A percentile compares a stretch with the other conserved stretches of the same genome.
Conservation (phyloP, 2,888 invertebrate genomes). For the Seira sanloemensis region DNA sequence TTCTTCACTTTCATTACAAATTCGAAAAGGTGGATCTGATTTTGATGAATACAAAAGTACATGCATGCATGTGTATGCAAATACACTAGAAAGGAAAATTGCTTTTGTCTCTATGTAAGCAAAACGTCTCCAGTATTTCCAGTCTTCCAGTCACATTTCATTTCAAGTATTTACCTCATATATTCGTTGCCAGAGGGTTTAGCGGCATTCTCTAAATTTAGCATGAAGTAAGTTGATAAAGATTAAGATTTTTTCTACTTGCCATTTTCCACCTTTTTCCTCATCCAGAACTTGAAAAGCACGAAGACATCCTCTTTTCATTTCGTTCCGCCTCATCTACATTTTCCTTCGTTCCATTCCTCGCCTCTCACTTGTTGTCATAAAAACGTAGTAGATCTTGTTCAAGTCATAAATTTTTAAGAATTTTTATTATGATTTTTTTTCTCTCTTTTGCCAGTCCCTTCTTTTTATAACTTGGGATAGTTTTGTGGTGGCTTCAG, state of each 20-base stretch:
- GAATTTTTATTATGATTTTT: constrained; percentile 41
- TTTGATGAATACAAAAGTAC: too few relatives aligned
- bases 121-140: neutral
- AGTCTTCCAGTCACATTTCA: neutral
- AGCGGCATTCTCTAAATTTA: too few relatives aligned
- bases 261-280: neutral
- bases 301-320: constrained; percentile 8
- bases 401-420: constrained; percentile 41
- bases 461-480: constrained; percentile 3
- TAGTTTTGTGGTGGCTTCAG: constrained; percentile 6
- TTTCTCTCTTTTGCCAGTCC: neutral
- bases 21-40: too few relatives aligned
- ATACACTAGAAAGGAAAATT: too few relatives aligned
- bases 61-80: too few relatives aligned
- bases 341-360: neutral
- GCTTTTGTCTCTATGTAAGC: too few relatives aligned
- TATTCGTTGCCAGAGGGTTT: too few relatives aligned
- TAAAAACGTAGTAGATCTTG: constrained; percentile 30
- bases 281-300: neutral
- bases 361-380: neutral
- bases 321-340: constrained; percentile 32
- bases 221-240: neutral
- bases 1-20: too few relatives aligned
- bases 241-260: constrained; percentile 29
- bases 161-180: neutral